Conservation (phyloP, 23 tunicate species). For the Clavelina lepadiformis region DNA sequence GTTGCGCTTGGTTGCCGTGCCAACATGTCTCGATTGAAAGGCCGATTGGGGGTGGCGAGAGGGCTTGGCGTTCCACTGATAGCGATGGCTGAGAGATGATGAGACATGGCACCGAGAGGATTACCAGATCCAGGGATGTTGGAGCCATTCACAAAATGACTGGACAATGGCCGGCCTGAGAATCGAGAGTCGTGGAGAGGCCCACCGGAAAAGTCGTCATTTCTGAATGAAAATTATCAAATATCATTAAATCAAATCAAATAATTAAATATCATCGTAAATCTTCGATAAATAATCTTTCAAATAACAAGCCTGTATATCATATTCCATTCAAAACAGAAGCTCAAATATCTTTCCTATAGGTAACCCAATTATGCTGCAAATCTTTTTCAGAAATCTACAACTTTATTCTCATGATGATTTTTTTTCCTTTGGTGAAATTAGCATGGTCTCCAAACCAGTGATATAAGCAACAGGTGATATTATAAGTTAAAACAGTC, state of each 20-base stretch:
- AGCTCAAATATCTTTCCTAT: no score
- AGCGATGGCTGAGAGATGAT: constrained; percentile 20
- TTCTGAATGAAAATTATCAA: constrained; percentile 6
- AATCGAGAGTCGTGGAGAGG: constrained; percentile 14
- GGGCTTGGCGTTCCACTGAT: constrained; percentile 23
- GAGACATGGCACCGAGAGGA: constrained; percentile 2
- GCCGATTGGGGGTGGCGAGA: constrained; percentile 20
- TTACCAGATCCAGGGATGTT: not conserved
- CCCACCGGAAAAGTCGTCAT: constrained; percentile 16
- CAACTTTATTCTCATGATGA: no score
- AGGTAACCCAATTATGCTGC: no score
- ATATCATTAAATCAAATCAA: no score
- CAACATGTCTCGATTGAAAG: constrained; percentile 5
- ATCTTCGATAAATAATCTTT: not conserved
- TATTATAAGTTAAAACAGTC: no score
- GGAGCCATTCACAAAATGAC: constrained; percentile 15
- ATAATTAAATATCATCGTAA: no score
- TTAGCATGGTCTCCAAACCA: no score
- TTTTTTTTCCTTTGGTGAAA: no score
- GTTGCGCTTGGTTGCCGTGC: constrained; percentile 44
- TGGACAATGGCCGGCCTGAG: constrained; percentile 18
- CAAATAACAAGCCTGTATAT: not conserved
- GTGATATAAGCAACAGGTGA: no score
- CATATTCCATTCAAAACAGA: no score
- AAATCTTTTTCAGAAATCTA: no score